phyloP scores from a whole-genome alignment of 1,140 invertebrate genomes.

The Drosophila micromelanica region DNA sequence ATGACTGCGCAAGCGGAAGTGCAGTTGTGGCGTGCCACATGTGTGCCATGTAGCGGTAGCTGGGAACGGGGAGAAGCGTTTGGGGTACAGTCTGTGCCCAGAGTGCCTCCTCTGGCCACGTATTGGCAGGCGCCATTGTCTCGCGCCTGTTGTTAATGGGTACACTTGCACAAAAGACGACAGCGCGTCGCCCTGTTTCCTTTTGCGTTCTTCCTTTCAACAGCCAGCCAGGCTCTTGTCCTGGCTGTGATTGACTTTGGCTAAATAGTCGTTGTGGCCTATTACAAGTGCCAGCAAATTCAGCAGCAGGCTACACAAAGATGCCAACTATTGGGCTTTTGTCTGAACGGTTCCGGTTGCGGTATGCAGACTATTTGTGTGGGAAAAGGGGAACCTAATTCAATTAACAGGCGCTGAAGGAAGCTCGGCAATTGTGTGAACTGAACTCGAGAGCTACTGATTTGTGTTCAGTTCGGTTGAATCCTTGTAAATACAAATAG shows the following conservation, averaged over 20 bases:
- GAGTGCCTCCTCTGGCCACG: conserved; percentile 16
- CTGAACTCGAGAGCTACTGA: neutral
- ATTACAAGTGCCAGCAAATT: conserved; percentile 24
- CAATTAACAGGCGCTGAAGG: conserved; percentile 21
- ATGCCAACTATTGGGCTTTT: conserved; percentile 17
- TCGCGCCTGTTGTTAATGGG: conserved; percentile 58
- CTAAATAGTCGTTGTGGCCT: conserved; percentile 45
- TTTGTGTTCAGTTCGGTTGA: neutral
- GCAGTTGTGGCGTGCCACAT: conserved; percentile 81
- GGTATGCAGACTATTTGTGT: conserved; percentile 13
- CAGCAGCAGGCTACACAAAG: neutral
- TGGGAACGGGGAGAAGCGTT: too few species aligned
- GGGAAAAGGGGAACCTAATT: conserved; percentile 1
- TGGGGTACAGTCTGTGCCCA: neutral
- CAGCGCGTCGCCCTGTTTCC: conserved; percentile 16
- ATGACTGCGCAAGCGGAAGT: conserved; percentile 82
- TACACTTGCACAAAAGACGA: conserved; percentile 54
- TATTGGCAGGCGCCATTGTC: conserved; percentile 58
- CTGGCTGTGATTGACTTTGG: conserved; percentile 53
- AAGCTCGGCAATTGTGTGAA: conserved; percentile 1
- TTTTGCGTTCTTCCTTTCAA: conserved; percentile 2
- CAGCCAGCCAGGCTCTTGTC: neutral
- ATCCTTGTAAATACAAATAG: neutral
- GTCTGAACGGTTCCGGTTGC: conserved; percentile 26
- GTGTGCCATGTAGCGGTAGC: conserved; percentile 46